These are phyloP conservation scores for Timema cristinae DNA, from an alignment of 2,888 invertebrate genomes.

Conservation along the genomic window DNA sequence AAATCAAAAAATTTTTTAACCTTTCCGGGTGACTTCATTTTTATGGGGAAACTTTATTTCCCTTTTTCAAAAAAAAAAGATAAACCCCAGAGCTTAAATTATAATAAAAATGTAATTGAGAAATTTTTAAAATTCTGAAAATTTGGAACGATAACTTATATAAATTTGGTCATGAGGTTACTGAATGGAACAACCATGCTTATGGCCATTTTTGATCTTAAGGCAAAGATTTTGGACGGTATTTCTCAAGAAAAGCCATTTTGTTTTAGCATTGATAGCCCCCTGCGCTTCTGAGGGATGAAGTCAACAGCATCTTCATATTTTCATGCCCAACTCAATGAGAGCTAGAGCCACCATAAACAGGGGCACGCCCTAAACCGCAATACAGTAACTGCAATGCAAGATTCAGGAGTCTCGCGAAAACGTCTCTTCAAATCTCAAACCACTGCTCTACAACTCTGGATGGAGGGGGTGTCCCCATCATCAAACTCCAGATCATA, in stretches of 20 bases:
- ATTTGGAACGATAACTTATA: no score
- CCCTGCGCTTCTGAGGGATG: constrained; percentile 97
- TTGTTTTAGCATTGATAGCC: constrained; percentile 98
- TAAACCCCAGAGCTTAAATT: no score
- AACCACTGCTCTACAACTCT: constrained; percentile 91
- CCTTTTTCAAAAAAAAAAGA: no score
- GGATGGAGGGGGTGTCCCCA: constrained; percentile 51
- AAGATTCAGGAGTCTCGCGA: constrained; percentile 77
- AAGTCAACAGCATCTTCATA: constrained; percentile 98
- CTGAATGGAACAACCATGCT: constrained; percentile 88
- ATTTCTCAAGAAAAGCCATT: constrained; percentile 94
- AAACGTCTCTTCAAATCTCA: constrained; percentile 84
- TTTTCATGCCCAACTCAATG: constrained; percentile 96
- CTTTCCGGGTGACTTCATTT: no score
- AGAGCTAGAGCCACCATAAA: constrained; percentile 96
- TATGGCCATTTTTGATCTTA: constrained; percentile 87
- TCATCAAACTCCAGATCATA: constrained; percentile 94
- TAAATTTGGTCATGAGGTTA: constrained; percentile 45
- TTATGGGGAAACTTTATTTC: no score
- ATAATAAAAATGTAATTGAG: no score
- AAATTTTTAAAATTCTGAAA: no score
- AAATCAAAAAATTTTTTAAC: no score
- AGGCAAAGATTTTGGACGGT: constrained; percentile 95
- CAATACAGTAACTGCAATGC: constrained; percentile 98
- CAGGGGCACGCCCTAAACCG: constrained; percentile 97